A percentile compares a stretch with the other conserved stretches of the same genome.
Evolutionary conservation across 2,797 vertebrate species (phyloP).

Genomic region (Gallinago solitaria): DNA sequence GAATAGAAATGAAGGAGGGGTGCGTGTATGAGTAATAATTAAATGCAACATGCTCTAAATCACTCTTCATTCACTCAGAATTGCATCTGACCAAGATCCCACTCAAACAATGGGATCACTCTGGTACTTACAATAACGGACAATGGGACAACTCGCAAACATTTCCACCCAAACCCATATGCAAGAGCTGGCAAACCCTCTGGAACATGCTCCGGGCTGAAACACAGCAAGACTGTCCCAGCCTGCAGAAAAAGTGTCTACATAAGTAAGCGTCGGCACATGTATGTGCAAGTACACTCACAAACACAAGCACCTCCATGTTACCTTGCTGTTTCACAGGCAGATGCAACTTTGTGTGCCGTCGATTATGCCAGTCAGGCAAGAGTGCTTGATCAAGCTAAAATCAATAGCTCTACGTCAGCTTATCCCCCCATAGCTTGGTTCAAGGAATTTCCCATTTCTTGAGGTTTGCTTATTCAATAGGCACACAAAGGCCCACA

Average conservation of each 20-base stretch:
- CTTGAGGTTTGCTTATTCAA: not conserved
- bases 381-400: not conserved
- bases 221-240: not conserved
- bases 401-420: not conserved
- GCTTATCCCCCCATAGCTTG: not conserved
- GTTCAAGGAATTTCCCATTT: not conserved
- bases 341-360: not conserved
- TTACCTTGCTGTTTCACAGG: not conserved
- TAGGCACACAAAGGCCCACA: rapidly evolving
- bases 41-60: not conserved
- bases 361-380: not conserved
- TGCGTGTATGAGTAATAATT: not conserved
- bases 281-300: rapidly evolving
- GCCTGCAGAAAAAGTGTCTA: not conserved
- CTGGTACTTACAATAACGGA: not conserved
- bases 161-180: not conserved
- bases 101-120: not conserved
- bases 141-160: not conserved
- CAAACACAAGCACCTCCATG: rapidly evolving
- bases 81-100: not conserved
- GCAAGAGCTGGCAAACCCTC: not conserved
- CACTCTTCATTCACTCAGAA: not conserved
- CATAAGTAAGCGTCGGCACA: rapidly evolving
- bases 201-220: not conserved
- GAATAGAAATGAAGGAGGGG: not conserved